Percentiles rank a stretch among this genome's conserved stretches.
These are phyloP conservation scores for Smittia sp. DNA, from an alignment of 2,888 invertebrate genomes.

Conservation along the genomic window DNA sequence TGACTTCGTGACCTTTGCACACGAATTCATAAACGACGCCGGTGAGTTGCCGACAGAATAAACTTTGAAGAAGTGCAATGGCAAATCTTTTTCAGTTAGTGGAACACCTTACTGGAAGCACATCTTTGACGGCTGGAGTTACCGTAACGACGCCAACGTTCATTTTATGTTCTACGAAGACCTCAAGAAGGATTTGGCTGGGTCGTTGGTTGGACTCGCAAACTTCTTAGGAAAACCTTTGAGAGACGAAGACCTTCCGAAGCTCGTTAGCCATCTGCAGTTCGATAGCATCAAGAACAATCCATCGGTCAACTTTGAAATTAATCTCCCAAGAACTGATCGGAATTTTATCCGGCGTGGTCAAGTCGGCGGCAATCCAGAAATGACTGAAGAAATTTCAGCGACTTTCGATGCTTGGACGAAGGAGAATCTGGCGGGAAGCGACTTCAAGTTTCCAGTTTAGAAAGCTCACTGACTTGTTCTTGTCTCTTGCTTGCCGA, in stretches of 20 bases:
- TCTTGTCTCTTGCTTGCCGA: no score
- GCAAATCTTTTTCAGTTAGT: background rate
- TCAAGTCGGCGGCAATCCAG: no score
- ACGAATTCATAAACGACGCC: background rate
- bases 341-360: no score
- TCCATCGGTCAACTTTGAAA: slow-evolving; percentile 69
- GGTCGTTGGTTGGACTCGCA: slow-evolving; percentile 58
- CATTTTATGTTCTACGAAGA: slow-evolving; percentile 80
- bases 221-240: slow-evolving; percentile 62
- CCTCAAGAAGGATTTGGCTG: slow-evolving; percentile 64
- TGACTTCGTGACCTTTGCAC: background rate
- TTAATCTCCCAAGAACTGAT: no score
- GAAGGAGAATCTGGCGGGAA: no score
- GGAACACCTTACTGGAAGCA: slow-evolving; percentile 62
- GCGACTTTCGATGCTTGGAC: no score
- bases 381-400: no score
- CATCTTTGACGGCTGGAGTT: slow-evolving; percentile 71
- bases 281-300: slow-evolving; percentile 79
- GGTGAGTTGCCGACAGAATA: background rate
- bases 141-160: slow-evolving; percentile 64
- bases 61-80: background rate
- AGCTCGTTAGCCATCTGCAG: slow-evolving; percentile 68
- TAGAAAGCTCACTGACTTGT: no score
- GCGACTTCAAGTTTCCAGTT: no score
- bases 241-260: slow-evolving; percentile 58